phyloP scores from a whole-genome alignment of 2,888 invertebrate genomes.

The Norana najaformis region DNA sequence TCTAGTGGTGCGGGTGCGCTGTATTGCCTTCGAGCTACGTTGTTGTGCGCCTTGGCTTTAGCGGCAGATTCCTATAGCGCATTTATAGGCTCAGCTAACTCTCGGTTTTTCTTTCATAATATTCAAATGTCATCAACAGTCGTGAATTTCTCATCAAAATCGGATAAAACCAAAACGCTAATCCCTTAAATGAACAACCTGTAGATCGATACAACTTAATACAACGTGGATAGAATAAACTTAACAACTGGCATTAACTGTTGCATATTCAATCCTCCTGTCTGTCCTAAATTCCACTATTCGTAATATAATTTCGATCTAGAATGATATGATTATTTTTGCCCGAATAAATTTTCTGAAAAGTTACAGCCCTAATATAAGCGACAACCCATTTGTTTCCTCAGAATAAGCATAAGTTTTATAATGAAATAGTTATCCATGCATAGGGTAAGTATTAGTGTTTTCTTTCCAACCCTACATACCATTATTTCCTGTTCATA shows the following conservation, averaged over 20 bases:
- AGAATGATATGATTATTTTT: background rate
- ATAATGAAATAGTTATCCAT: background rate
- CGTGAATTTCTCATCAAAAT: background rate
- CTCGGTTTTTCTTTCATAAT: background rate
- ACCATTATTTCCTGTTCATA: too few relatives aligned
- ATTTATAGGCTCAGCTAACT: background rate
- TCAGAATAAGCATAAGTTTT: too few relatives aligned
- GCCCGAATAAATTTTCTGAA: too few relatives aligned
- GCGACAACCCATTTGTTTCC: background rate
- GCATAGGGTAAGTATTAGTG: background rate
- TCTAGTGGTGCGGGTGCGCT: constrained; percentile 13
- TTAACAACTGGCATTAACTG: too few relatives aligned
- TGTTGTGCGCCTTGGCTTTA: background rate
- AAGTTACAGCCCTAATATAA: background rate
- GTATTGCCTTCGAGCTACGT: constrained; percentile 13
- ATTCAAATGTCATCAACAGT: background rate
- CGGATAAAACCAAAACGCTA: background rate
- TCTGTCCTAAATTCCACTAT: too few relatives aligned
- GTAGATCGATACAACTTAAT: background rate
- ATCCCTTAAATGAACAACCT: background rate
- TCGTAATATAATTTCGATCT: too few relatives aligned
- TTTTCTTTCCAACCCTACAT: too few relatives aligned
- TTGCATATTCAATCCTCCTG: too few relatives aligned
- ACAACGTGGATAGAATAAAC: background rate
- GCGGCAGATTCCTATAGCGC: background rate